Evolutionary conservation across 1,140 invertebrate genomes (phyloP), one percentile per base, ranked within the genome.

Genomic region (Tetramorium alpestre): DNA sequence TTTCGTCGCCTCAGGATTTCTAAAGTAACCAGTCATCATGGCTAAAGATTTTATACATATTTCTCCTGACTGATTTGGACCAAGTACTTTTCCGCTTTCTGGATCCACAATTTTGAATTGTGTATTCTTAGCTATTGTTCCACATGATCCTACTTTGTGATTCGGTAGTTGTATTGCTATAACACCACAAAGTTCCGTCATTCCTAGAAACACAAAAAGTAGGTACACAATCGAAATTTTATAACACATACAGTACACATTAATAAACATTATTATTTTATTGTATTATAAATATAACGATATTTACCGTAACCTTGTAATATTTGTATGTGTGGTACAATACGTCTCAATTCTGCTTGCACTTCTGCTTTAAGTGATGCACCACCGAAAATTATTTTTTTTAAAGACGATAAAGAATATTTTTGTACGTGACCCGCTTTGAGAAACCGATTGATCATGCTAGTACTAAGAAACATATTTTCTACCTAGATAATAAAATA

Each of bases 1-100:
- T 7, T 93, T 94, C 0, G 97, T 97, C 10, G 96, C 96, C 85
- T 96, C 94, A 1, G 95, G 94, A 91, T 97, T 95, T 10, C 93
- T 94, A 73, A 91, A 95, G 87, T 96, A 96, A n/a, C 95, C 94
- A 5, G 88, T 94, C 95, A 95, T 95, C 6, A 94, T 88, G 1
- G 91, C 89, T 0, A 91, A 88, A 0, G 94, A 92, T 91, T 94
- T 94, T 6, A 94, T 85, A 18, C 92, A 95, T 16, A 96, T 65
- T 92, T 96, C 96, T 49, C 96, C 96, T 16, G 86, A 77, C 87
- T 95, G 49, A 75, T 95, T 93, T 0, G 93, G 91, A n/a, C 94
- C 94, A 5, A 96, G 76, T 25, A 70, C 76, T 65, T 91, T 87
- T 5, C 94, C 94, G 1, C 92, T 95, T 41, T 93, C 86, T 0